Conservation (phyloP, 2,888 invertebrate genomes). For the Cerastis rubricosa region DNA sequence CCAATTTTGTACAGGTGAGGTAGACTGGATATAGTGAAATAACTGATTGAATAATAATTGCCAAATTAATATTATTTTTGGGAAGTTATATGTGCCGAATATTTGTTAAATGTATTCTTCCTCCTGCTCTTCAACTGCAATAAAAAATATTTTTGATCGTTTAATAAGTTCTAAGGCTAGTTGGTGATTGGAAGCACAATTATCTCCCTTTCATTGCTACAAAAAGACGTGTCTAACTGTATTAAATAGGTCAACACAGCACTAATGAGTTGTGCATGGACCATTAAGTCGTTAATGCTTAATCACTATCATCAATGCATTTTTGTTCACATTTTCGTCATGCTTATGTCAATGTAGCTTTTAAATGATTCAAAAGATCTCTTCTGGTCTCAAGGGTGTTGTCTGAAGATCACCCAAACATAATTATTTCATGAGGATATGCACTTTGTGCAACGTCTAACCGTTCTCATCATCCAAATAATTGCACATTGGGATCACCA, state of each 20-base stretch:
- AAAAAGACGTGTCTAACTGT: slow-evolving; percentile 9
- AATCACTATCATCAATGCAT: slow-evolving; percentile 35
- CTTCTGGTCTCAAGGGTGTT: background rate
- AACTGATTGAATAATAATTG: background rate
- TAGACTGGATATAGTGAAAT: background rate
- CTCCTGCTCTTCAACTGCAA: background rate
- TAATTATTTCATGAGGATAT: background rate
- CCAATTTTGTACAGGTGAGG: background rate
- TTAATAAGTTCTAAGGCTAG: background rate
- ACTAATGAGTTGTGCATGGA: slow-evolving; percentile 42
- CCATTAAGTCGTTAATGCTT: slow-evolving; percentile 46
- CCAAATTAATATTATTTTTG: background rate
- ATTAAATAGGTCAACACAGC: slow-evolving; percentile 40
- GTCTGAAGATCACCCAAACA: background rate
- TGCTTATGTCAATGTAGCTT: slow-evolving; percentile 1
- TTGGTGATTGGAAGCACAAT: background rate
- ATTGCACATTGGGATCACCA: background rate
- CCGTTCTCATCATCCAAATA: background rate
- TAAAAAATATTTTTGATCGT: background rate
- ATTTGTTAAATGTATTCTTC: background rate
- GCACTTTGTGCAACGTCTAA: background rate
- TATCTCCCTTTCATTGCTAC: background rate
- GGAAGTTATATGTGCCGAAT: too few species aligned
- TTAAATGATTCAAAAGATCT: background rate
- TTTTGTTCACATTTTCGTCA: slow-evolving; percentile 40